A percentile compares a stretch with the other conserved stretches of the same genome.
These are phyloP conservation scores for Rallus limicola DNA, from an alignment of 2,113 vertebrate species.

Conservation along the genomic window DNA sequence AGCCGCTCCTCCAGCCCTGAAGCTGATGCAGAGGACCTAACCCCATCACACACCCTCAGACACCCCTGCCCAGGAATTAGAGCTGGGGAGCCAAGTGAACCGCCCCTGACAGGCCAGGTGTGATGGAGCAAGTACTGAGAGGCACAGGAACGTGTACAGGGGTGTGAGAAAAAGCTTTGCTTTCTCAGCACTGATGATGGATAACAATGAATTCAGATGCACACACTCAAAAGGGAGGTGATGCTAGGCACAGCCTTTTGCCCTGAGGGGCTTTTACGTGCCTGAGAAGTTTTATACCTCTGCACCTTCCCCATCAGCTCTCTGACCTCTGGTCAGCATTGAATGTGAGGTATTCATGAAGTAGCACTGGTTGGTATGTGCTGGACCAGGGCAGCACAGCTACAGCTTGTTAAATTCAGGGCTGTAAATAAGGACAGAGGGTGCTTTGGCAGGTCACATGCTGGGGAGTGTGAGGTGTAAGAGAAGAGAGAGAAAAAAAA, in stretches of 20 bases:
- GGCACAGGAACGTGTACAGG: no score
- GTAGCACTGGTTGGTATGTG: neutral
- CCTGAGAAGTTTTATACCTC: neutral
- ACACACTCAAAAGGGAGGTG: neutral
- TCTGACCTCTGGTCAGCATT: neutral
- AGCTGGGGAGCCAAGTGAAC: neutral
- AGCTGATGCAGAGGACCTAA: neutral
- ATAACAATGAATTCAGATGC: neutral
- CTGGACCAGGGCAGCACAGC: neutral
- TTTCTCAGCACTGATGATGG: no score
- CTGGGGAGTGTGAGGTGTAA: neutral
- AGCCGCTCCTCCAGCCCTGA: neutral
- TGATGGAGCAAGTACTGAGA: neutral
- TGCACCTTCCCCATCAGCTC: neutral
- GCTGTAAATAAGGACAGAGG: neutral
- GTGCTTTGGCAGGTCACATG: neutral
- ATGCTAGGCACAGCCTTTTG: neutral
- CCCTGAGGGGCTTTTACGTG: rapidly evolving
- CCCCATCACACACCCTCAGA: neutral
- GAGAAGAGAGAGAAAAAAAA: neutral
- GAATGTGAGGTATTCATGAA: neutral
- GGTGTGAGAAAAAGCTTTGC: neutral
- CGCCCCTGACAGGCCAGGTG: neutral
- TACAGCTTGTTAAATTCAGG: neutral
- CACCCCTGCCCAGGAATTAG: neutral